Conservation (phyloP, 2,888 invertebrate genomes). For the Oconnorella tubifera region DNA sequence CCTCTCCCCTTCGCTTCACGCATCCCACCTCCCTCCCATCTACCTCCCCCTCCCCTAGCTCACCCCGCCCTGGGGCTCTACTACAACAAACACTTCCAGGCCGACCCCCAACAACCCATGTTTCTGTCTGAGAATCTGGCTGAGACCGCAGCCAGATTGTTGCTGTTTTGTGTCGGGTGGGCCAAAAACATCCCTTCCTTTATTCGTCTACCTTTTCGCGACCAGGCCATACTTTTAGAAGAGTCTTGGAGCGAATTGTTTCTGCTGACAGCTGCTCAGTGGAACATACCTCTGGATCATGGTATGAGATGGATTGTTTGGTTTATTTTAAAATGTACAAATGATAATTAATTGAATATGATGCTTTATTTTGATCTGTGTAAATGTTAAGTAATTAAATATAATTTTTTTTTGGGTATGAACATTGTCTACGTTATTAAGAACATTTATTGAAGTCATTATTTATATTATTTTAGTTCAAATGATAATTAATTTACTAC, state of each 20-base stretch:
- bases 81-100: constrained; percentile 15
- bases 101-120: constrained; percentile 14
- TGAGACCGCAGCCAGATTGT: constrained; percentile 58
- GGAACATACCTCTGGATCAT: constrained; percentile 72
- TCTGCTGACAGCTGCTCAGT: constrained; percentile 76
- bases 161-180: constrained; percentile 77
- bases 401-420: too few relatives aligned
- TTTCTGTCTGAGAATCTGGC: constrained; percentile 27
- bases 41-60: neutral
- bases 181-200: constrained; percentile 73
- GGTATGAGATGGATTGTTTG: too few relatives aligned
- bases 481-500: too few relatives aligned
- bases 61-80: constrained; percentile 22
- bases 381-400: too few relatives aligned
- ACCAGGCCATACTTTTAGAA: constrained; percentile 71
- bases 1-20: constrained; percentile 2
- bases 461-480: too few relatives aligned
- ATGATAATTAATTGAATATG: too few relatives aligned
- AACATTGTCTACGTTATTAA: too few relatives aligned
- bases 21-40: neutral
- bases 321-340: too few relatives aligned
- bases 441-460: too few relatives aligned
- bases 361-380: too few relatives aligned
- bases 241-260: constrained; percentile 81
- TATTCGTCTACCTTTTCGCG: constrained; percentile 67